Percentiles rank a stretch among this genome's conserved stretches.
phyloP scores from a whole-genome alignment of 2,113 vertebrate species.

The Gadus chalcogrammus region DNA sequence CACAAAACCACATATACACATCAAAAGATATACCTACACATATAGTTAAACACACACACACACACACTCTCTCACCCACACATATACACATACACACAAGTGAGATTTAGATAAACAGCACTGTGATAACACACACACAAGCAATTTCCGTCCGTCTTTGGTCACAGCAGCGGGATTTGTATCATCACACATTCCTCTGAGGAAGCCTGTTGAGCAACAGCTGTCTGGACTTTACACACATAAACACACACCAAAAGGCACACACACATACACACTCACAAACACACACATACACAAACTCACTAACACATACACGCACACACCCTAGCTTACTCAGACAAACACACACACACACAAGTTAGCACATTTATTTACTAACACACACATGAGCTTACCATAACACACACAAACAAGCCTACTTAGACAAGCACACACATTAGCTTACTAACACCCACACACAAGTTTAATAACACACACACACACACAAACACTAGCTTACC shows the following conservation, averaged over 20 bases:
- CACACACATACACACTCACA: too few species aligned
- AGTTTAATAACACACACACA: background rate
- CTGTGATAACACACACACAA: slow-evolving; percentile 15
- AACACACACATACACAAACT: too few species aligned
- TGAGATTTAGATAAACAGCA: background rate
- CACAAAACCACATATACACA: background rate
- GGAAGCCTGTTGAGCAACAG: slow-evolving; percentile 29
- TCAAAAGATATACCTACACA: background rate
- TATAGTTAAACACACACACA: background rate
- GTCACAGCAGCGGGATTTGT: slow-evolving; percentile 30
- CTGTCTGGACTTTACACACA: slow-evolving; percentile 12
- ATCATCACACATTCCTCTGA: slow-evolving; percentile 27
- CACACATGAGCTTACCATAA: background rate
- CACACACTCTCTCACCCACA: background rate
- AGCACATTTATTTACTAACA: background rate
- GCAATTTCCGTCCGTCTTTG: slow-evolving; percentile 16
- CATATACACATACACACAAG: background rate
- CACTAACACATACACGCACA: too few species aligned
- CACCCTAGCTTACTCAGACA: too few species aligned
- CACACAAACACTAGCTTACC: slow-evolving; percentile 8
- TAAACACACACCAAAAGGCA: too few species aligned
- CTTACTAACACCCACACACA: slow-evolving; percentile 4
- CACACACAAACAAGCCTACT: slow-evolving; percentile 8
- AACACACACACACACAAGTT: background rate
- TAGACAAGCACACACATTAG: background rate